These are phyloP conservation scores for Antheraea assamensis DNA, from an alignment of 2,888 invertebrate genomes.

Conservation along the genomic window DNA sequence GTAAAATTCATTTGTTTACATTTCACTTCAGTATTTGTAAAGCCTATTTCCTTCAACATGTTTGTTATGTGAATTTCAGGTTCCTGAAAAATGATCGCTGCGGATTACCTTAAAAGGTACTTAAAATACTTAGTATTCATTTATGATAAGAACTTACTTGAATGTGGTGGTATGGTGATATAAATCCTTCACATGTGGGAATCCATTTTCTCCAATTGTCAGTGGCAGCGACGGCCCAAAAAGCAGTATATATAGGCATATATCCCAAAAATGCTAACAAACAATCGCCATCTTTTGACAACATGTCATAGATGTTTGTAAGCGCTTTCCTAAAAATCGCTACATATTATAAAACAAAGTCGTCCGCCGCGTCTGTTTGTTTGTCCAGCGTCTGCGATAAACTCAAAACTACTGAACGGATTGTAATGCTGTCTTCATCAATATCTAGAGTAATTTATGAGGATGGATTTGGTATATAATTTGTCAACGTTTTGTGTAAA, in stretches of 20 bases:
- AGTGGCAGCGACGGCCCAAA: conserved; percentile 75
- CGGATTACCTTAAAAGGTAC: background rate
- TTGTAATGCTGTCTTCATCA: no score
- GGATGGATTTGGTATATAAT: no score
- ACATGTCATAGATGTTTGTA: conserved; percentile 81
- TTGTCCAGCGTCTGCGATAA: no score
- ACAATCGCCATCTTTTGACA: conserved; percentile 85
- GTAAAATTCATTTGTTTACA: conserved; percentile 38
- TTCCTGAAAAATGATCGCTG: conserved; percentile 45
- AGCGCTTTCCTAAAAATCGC: conserved; percentile 83
- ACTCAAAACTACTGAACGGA: no score
- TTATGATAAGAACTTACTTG: conserved; percentile 10
- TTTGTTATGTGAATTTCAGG: conserved; percentile 78
- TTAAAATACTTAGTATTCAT: no score
- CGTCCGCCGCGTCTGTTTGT: no score
- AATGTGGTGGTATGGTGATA: conserved; percentile 19
- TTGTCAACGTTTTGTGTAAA: no score
- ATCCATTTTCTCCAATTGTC: conserved; percentile 21
- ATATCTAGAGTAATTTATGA: no score
- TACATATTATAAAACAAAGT: no score
- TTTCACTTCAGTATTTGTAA: conserved; percentile 81
- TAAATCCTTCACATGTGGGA: conserved; percentile 1
- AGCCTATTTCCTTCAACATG: conserved; percentile 80
- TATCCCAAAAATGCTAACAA: conserved; percentile 85
- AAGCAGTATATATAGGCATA: conserved; percentile 86